These are phyloP conservation scores for Napeogenes sylphis DNA, from an alignment of 2,888 invertebrate species.

Conservation along the genomic window DNA sequence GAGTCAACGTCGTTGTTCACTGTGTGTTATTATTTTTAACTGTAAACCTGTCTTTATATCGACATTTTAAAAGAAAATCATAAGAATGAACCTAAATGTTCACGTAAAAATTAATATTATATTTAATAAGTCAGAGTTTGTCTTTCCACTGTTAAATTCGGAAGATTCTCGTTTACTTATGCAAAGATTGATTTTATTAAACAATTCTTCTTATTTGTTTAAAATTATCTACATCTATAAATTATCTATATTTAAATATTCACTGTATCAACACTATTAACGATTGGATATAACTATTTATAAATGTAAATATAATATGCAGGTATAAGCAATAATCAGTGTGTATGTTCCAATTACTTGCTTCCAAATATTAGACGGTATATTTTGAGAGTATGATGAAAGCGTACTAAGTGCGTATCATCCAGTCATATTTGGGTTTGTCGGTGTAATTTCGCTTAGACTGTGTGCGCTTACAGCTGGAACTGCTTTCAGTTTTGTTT, in stretches of 20 bases:
- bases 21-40: neutral
- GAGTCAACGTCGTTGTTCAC: neutral
- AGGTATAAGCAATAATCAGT: neutral
- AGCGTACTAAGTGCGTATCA: constrained; percentile 58
- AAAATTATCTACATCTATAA: too few relatives aligned
- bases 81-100: neutral
- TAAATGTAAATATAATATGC: neutral
- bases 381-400: neutral
- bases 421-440: constrained; percentile 33
- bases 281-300: too few relatives aligned
- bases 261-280: too few relatives aligned
- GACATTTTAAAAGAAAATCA: neutral
- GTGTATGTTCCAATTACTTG: neutral
- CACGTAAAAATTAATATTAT: neutral
- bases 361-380: neutral
- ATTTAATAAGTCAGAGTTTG: neutral
- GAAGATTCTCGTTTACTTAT: too few relatives aligned
- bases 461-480: constrained; percentile 36
- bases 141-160: too few relatives aligned
- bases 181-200: too few relatives aligned
- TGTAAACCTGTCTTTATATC: neutral
- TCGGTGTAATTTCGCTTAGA: constrained; percentile 26
- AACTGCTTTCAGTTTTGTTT: constrained; percentile 40
- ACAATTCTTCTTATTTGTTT: too few relatives aligned
- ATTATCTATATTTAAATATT: too few relatives aligned